Conservation (phyloP, 2,888 invertebrate genomes). For the Pseudococcus viburni region DNA sequence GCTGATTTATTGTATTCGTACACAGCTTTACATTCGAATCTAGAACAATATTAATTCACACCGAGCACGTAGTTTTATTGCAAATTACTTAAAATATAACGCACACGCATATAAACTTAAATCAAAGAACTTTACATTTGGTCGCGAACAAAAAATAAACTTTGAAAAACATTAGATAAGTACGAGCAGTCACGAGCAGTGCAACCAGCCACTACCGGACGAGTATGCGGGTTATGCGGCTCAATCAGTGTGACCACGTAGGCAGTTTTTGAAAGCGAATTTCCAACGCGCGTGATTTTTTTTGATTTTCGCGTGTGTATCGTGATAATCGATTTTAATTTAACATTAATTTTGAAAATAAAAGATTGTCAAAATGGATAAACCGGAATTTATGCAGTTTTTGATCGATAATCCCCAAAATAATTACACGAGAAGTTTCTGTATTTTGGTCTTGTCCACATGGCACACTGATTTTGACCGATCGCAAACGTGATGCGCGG, state of each 20-base stretch:
- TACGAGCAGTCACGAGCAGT: background rate
- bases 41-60: background rate
- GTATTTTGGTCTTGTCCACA: no score
- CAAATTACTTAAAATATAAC: background rate
- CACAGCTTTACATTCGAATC: background rate
- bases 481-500: no score
- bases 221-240: background rate
- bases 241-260: slow-evolving; percentile 10
- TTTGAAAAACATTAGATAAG: slow-evolving; percentile 54
- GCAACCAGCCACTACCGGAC: background rate
- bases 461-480: no score
- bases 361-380: no score
- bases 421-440: no score
- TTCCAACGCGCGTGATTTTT: background rate
- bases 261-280: background rate
- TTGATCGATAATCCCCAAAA: no score
- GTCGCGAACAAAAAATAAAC: slow-evolving; percentile 51
- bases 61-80: background rate
- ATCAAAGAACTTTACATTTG: slow-evolving; percentile 32
- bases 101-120: background rate
- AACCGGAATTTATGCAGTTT: no score
- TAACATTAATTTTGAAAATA: no score
- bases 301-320: background rate
- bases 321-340: no score
- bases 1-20: background rate